Conservation (phyloP, 2,888 invertebrate species). For the Drosophila kokeensis region DNA sequence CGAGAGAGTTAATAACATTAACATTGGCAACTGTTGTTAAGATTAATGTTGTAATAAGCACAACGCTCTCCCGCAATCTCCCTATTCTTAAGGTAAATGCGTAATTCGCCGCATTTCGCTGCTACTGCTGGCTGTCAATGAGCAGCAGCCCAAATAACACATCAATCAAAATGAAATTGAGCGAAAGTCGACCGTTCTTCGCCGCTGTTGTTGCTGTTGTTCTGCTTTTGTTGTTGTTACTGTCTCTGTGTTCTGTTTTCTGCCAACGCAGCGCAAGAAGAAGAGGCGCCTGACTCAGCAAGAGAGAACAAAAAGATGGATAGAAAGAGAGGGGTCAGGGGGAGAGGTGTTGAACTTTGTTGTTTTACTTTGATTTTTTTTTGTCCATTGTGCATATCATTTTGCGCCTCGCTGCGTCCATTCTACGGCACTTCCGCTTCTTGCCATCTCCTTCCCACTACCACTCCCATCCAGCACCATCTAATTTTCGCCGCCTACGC, state of each 20-base stretch:
- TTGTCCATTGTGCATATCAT: slow-evolving; percentile 60
- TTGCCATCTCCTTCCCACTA: not conserved
- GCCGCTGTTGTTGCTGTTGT: slow-evolving; percentile 19
- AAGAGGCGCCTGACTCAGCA: slow-evolving; percentile 38
- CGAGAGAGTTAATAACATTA: slow-evolving; percentile 25
- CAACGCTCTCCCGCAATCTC: slow-evolving; percentile 6
- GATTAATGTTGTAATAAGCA: slow-evolving; percentile 27
- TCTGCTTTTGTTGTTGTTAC: slow-evolving; percentile 23
- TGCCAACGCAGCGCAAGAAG: slow-evolving; percentile 58
- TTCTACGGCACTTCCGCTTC: slow-evolving; percentile 9
- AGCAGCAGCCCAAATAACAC: slow-evolving; percentile 41
- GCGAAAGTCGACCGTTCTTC: slow-evolving; percentile 52
- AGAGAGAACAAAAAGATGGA: slow-evolving; percentile 16
- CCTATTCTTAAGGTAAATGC: slow-evolving; percentile 45
- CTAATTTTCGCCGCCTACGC: slow-evolving; percentile 36
- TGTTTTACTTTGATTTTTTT: not conserved
- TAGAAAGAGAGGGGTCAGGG: slow-evolving; percentile 4
- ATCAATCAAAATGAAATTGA: slow-evolving; percentile 71
- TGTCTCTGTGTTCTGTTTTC: slow-evolving; percentile 29
- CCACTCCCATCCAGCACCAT: not conserved
- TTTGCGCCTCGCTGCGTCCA: slow-evolving; percentile 68
- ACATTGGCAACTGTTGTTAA: not conserved
- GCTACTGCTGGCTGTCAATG: slow-evolving; percentile 55
- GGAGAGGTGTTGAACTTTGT: slow-evolving; percentile 18
- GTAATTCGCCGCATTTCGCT: slow-evolving; percentile 46